A percentile compares a stretch with the other conserved stretches of the same genome.
Conservation (phyloP, 1,140 invertebrate species). For the Dinoponera quadriceps region DNA sequence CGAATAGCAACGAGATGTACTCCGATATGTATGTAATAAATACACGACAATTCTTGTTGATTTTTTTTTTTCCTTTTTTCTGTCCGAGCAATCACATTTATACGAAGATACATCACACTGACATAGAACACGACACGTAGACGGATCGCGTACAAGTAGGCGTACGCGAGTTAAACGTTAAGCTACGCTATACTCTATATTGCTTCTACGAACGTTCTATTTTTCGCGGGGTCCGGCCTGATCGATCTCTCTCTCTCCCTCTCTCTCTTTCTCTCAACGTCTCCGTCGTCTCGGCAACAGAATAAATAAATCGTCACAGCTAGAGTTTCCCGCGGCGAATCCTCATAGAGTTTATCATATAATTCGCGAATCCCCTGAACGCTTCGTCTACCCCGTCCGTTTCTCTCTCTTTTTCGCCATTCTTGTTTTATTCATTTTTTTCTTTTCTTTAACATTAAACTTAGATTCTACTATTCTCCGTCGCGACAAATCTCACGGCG, state of each 20-base stretch:
- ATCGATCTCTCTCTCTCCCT: background rate
- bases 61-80: conserved; percentile 39
- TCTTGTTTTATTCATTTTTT: background rate
- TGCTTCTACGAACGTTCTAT: conserved; percentile 75
- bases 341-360: conserved; percentile 78
- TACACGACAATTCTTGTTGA: conserved; percentile 75
- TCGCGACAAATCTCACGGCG: conserved; percentile 14
- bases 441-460: conserved; percentile 8
- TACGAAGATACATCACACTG: conserved; percentile 28
- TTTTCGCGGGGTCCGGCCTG: conserved; percentile 36
- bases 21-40: conserved; percentile 63
- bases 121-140: conserved; percentile 18
- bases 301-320: conserved; percentile 34
- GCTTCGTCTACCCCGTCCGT: conserved; percentile 39
- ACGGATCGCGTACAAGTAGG: conserved; percentile 8
- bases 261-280: background rate
- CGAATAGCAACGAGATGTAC: conserved; percentile 24
- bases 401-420: background rate
- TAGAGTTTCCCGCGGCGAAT: conserved; percentile 79
- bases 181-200: conserved; percentile 65
- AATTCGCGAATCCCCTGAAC: conserved; percentile 74
- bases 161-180: conserved; percentile 22
- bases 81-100: conserved; percentile 18
- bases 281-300: background rate
- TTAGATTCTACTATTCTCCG: conserved; percentile 27